These are phyloP conservation scores for Holotrichia oblita DNA, from an alignment of 1,140 invertebrate species.

Conservation along the genomic window DNA sequence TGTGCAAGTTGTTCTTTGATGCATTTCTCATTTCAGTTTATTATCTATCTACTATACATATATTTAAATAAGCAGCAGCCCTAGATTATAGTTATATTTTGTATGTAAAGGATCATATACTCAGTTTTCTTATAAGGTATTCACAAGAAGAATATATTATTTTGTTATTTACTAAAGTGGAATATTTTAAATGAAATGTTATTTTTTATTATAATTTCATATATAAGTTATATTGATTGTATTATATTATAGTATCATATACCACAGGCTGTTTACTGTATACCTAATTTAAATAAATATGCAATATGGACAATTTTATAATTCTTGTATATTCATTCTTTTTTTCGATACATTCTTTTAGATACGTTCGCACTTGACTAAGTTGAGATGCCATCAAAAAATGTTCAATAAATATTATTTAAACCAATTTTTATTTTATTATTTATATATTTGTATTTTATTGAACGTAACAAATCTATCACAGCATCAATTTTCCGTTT, in stretches of 20 bases:
- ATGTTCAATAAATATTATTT: conserved; percentile 48
- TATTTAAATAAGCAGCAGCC: conserved; percentile 32
- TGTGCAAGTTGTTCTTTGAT: background rate
- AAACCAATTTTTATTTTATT: conserved; percentile 41
- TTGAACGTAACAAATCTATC: conserved; percentile 9
- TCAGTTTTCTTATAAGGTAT: conserved; percentile 37
- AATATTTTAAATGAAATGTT: conserved; percentile 45
- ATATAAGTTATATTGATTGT: conserved; percentile 48
- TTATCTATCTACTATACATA: conserved; percentile 8
- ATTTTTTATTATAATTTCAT: conserved; percentile 46
- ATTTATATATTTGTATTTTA: conserved; percentile 38
- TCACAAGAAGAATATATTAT: conserved; percentile 43
- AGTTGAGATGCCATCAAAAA: conserved; percentile 48
- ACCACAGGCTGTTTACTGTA: conserved; percentile 56
- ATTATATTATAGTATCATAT: conserved; percentile 51
- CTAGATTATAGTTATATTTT: conserved; percentile 33
- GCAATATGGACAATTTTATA: conserved; percentile 53
- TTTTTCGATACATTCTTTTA: conserved; percentile 36
- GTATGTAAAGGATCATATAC: conserved; percentile 39
- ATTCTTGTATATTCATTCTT: conserved; percentile 44
- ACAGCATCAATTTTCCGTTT: background rate
- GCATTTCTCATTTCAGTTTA: conserved; percentile 29
- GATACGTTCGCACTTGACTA: conserved; percentile 39
- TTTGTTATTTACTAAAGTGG: conserved; percentile 45
- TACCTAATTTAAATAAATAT: conserved; percentile 58